Base-by-base conservation (phyloP, 2,797 vertebrate species). In the Holocentrus rufus region DNA sequence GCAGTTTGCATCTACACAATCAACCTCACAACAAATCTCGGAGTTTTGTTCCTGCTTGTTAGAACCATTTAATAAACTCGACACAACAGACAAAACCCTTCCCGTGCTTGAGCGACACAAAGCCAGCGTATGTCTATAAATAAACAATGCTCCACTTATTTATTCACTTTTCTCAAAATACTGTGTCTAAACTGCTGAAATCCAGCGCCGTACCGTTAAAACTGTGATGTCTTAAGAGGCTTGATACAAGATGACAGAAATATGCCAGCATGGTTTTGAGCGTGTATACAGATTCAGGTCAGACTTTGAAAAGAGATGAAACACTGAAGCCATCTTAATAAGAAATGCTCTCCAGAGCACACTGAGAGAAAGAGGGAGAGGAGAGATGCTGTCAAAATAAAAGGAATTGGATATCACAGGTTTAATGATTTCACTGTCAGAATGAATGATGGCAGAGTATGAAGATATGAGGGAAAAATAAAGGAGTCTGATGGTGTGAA, bases 341-440 rank as follows among this genome's bases (percentile, higher is more conserved):
- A 90, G 89, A 91, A 62, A 91, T 91, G 87, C 86, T 90, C 90
- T 91, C 88, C 85, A 86, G 89, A 88, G 90, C 87, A 74, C 70
- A 42, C 83, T 84, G 86, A 81, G 86, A 89, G 69, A 72, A 23
- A 55, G 2, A 36, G 46, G 22, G 46, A 52, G 27, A 8, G 72
- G 87, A 79, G 83, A 86, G 88, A 86, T 79, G 87, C 89, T 86
- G 89, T 92, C 89, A 92, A 90, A 91, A 92, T 92, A 90, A 93
- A 92, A 92, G 91, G 88, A 93, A 92, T 92, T 89, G 85, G 85
- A 91, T 90, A 92, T 93, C 92, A 93, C 88, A 93, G 88, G 85
- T 93, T 90, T 93, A 93, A 94, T 92, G 91, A 90, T 91, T 92
- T 87, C 90, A 89, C 89, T 90, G 90, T 92, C 91, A 91, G 90